These are phyloP conservation scores for Chiloscyllium plagiosum DNA, from an alignment of 2,113 vertebrate species.

Conservation along the genomic window DNA sequence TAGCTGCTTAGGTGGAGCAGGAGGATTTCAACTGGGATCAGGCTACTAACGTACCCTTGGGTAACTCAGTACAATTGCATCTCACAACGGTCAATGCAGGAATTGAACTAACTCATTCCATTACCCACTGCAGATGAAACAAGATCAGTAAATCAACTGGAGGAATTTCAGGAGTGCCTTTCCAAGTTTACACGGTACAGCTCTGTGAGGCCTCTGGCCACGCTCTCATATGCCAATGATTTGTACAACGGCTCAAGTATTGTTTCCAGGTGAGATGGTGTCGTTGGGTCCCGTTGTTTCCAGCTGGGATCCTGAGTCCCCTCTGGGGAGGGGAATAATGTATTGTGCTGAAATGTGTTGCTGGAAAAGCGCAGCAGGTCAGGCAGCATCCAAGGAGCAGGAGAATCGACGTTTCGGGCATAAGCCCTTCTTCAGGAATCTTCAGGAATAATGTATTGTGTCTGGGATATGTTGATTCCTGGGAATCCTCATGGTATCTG, in stretches of 20 bases:
- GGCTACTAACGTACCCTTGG: not conserved
- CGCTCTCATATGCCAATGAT: constrained; percentile 92
- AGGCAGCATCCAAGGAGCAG: too few species aligned
- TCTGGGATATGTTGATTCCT: not conserved
- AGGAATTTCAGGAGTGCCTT: constrained; percentile 96
- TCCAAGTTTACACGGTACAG: constrained; percentile 97
- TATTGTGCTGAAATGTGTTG: not conserved
- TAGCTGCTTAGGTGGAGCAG: not conserved
- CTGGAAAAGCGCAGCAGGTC: too few species aligned
- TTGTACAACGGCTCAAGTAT: constrained; percentile 98
- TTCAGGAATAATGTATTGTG: not conserved
- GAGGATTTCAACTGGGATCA: not conserved
- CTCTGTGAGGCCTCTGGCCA: constrained; percentile 88
- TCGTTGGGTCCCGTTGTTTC: not conserved
- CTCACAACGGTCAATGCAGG: not conserved
- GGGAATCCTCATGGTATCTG: not conserved
- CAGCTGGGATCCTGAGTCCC: not conserved
- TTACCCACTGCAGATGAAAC: constrained; percentile 71
- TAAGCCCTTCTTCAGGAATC: too few species aligned
- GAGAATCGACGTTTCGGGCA: too few species aligned
- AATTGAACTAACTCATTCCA: not conserved
- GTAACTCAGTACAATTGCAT: not conserved
- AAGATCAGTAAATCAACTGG: constrained; percentile 87
- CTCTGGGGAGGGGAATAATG: too few species aligned
- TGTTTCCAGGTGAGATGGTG: constrained; percentile 81